Evolutionary conservation across 1,140 invertebrate genomes (phyloP).

Genomic region (Olivierus martensii): DNA sequence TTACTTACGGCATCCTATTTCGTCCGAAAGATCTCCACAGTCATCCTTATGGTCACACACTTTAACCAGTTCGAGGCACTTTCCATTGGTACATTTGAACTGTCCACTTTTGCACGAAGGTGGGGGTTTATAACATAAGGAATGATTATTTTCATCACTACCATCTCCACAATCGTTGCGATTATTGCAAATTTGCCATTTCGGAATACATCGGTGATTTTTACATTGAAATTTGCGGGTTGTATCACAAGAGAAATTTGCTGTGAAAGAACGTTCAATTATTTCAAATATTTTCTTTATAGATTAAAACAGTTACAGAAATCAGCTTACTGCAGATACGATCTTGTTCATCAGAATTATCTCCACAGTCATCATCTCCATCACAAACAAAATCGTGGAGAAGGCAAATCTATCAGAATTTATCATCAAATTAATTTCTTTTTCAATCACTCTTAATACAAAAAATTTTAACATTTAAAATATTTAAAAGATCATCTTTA

Average conservation of each 20-base stretch:
- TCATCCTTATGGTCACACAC: constrained; percentile 73
- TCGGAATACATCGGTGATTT: constrained; percentile 77
- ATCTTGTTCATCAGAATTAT: constrained; percentile 71
- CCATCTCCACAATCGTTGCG: constrained; percentile 79
- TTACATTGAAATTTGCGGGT: constrained; percentile 65
- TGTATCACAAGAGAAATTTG: constrained; percentile 19
- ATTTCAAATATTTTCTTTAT: neutral
- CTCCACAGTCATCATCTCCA: constrained; percentile 78
- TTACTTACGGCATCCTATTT: neutral
- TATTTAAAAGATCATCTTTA: too few species aligned
- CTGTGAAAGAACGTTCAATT: neutral
- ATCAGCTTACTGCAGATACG: constrained; percentile 45
- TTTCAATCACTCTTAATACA: too few species aligned
- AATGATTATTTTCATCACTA: constrained; percentile 84
- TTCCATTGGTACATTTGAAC: constrained; percentile 79
- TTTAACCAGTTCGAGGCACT: constrained; percentile 62
- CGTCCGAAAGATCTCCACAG: constrained; percentile 46
- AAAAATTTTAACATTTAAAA: too few species aligned
- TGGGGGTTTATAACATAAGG: constrained; percentile 47
- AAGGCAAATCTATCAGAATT: constrained; percentile 55
- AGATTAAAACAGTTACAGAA: neutral
- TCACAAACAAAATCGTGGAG: constrained; percentile 71
- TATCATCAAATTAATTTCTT: neutral
- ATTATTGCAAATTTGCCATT: constrained; percentile 65
- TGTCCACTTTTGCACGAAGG: constrained; percentile 70